These are phyloP conservation scores for Gallinago nigripennis DNA, from an alignment of 2,797 vertebrate species.

Conservation along the genomic window DNA sequence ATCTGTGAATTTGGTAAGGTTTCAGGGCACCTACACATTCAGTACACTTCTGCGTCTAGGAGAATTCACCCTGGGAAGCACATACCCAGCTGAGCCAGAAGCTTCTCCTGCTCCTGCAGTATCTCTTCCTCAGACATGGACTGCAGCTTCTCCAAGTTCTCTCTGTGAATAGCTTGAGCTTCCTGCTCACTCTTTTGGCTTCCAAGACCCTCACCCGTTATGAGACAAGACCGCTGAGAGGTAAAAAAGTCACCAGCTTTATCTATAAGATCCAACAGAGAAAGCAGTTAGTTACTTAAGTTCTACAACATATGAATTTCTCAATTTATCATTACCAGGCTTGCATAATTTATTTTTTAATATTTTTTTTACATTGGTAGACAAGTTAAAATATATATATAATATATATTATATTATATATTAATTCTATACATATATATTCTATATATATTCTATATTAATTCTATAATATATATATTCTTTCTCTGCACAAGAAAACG, in stretches of 20 bases:
- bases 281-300: background rate
- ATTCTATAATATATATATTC: too few species aligned
- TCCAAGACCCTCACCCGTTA: slow-evolving; percentile 88
- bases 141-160: slow-evolving; percentile 87
- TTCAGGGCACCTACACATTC: background rate
- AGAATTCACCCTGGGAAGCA: background rate
- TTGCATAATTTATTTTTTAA: background rate
- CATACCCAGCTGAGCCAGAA: slow-evolving; percentile 89
- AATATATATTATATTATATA: too few species aligned
- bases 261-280: slow-evolving; percentile 47
- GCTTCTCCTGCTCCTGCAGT: slow-evolving; percentile 83
- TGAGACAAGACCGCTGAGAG: slow-evolving; percentile 67
- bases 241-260: background rate
- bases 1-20: background rate
- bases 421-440: too few species aligned
- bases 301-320: background rate
- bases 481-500: background rate
- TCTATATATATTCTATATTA: too few species aligned
- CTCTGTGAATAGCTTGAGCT: slow-evolving; percentile 87
- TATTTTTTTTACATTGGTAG: background rate
- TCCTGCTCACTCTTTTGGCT: slow-evolving; percentile 76
- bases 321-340: background rate
- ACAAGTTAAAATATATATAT: background rate
- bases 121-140: slow-evolving; percentile 87
- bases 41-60: background rate